Conservation (phyloP, 1,140 invertebrate genomes). For the Trypoxylus dichotomus region DNA sequence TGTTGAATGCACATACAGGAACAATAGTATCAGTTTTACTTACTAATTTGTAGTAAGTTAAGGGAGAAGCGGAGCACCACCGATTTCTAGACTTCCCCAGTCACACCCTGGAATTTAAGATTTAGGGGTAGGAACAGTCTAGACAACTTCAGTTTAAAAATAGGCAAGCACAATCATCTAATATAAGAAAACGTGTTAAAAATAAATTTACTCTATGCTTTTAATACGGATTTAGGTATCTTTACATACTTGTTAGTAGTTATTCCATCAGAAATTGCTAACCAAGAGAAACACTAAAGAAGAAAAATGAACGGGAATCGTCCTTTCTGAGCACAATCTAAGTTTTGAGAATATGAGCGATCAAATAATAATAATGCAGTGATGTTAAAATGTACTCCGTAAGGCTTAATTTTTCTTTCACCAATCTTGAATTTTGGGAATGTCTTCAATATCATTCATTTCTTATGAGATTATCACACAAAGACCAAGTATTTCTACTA, state of each 20-base stretch:
- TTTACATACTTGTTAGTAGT: not conserved
- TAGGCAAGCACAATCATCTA: not conserved
- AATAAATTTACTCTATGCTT: not conserved
- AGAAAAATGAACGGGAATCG: no score
- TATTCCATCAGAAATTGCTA: not conserved
- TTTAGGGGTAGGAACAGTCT: constrained; percentile 24
- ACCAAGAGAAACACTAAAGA: no score
- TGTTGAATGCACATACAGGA: constrained; percentile 19
- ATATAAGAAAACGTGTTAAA: not conserved
- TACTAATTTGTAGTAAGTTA: constrained; percentile 24
- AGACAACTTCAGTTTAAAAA: constrained; percentile 16
- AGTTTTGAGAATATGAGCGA: no score
- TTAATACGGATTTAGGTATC: not conserved
- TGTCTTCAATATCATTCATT: no score
- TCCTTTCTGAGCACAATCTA: no score
- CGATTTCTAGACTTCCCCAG: constrained; percentile 22
- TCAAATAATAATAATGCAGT: no score
- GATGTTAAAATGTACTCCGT: no score
- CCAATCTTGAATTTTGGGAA: no score
- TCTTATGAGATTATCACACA: no score
- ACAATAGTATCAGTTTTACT: constrained; percentile 16
- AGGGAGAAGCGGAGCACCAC: constrained; percentile 17
- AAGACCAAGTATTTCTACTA: no score
- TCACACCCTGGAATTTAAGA: constrained; percentile 23
- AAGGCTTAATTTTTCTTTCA: no score